A percentile compares a stretch with the other conserved stretches of the same genome.
These are phyloP conservation scores for Ectemnius lituratus DNA, from an alignment of 2,888 invertebrate genomes.

Conservation along the genomic window DNA sequence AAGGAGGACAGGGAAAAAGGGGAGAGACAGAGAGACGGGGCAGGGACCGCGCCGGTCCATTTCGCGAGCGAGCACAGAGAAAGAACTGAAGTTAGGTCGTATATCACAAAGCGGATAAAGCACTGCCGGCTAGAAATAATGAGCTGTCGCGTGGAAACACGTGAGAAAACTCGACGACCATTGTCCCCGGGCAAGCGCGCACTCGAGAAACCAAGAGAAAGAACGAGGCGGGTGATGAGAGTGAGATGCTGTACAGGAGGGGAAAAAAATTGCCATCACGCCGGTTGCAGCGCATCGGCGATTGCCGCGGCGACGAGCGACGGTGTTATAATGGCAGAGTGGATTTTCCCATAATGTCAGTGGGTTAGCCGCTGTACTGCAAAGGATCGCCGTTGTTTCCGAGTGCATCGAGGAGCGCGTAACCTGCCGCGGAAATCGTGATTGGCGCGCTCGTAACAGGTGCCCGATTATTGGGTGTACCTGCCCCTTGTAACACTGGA, in stretches of 20 bases:
- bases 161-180: constrained; percentile 54
- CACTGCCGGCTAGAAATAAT: constrained; percentile 43
- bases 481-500: constrained; percentile 10
- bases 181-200: constrained; percentile 39
- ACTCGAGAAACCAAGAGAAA: not conserved
- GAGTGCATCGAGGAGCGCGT: constrained; percentile 15
- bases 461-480: constrained; percentile 35
- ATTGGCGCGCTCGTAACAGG: constrained; percentile 28
- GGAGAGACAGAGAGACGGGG: not conserved
- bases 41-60: constrained; percentile 19
- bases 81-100: constrained; percentile 43
- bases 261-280: constrained; percentile 17
- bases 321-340: constrained; percentile 15
- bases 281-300: constrained; percentile 13
- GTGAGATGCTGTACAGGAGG: no score
- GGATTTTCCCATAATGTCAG: constrained; percentile 56
- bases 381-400: constrained; percentile 9
- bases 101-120: constrained; percentile 56
- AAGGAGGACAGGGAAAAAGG: constrained; percentile 17
- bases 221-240: no score
- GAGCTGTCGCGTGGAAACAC: constrained; percentile 53
- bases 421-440: constrained; percentile 48
- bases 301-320: constrained; percentile 11
- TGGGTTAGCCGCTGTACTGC: constrained; percentile 46
- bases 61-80: constrained; percentile 20